Evolutionary conservation across 2,888 invertebrate genomes (phyloP).

Genomic region (Chaetogeoica ovagalla): DNA sequence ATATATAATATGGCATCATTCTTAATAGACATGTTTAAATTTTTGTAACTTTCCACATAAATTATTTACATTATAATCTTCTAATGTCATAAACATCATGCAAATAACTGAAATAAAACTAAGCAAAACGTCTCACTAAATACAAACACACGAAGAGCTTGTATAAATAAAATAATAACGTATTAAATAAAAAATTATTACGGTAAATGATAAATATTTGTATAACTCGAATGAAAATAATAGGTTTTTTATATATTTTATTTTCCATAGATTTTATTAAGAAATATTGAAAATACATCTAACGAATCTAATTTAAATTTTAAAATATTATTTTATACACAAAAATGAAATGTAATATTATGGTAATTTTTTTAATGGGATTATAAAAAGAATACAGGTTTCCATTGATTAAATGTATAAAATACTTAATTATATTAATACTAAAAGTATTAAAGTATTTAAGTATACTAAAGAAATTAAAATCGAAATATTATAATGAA

Average conservation of each 20-base stretch:
- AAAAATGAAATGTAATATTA: no score
- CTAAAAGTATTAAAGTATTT: no score
- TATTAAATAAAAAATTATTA: no score
- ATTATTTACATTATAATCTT: background rate
- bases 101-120: constrained; percentile 6
- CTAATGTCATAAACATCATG: constrained; percentile 9
- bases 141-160: background rate
- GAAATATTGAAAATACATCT: no score
- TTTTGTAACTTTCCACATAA: background rate
- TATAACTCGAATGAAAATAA: no score
- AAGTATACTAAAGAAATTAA: background rate
- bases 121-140: constrained; percentile 23
- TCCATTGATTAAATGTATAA: background rate
- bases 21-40: background rate
- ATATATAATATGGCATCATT: no score
- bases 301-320: no score
- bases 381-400: background rate
- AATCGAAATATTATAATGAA: background rate
- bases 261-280: no score
- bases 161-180: background rate
- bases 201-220: no score
- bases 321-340: no score
- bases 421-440: no score
- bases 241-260: no score
- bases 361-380: background rate